Percentiles rank a stretch among this genome's conserved stretches.
These are phyloP conservation scores for Aethes cnicana DNA, from an alignment of 2,888 invertebrate genomes.

Conservation along the genomic window DNA sequence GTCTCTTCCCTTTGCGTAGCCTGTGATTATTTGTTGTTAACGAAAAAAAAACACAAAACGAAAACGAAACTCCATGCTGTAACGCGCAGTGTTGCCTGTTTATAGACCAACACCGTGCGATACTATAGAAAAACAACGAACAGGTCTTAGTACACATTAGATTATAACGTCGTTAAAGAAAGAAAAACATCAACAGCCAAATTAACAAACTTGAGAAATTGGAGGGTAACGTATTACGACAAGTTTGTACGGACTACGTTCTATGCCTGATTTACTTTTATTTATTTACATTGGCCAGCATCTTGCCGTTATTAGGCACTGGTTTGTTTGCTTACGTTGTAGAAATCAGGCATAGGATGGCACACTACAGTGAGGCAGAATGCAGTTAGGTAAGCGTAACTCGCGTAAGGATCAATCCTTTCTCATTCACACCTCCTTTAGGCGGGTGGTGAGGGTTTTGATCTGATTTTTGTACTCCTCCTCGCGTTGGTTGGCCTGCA, in stretches of 20 bases:
- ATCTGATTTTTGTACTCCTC: conserved; percentile 99
- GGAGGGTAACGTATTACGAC: conserved; percentile 52
- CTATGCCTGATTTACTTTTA: conserved; percentile 58
- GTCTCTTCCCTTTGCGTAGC: conserved; percentile 98
- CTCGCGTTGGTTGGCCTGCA: conserved; percentile 98
- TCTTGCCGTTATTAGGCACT: too few species aligned
- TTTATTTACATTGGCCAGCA: too few species aligned
- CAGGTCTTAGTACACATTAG: conserved; percentile 35
- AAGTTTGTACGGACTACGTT: conserved; percentile 54
- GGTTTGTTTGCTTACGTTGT: too few species aligned
- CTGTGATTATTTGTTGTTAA: conserved; percentile 84
- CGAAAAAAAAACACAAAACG: conserved; percentile 70
- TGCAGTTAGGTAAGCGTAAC: conserved; percentile 77
- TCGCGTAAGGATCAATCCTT: conserved; percentile 60
- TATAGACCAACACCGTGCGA: conserved; percentile 49
- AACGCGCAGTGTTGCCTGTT: conserved; percentile 44
- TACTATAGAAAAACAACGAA: conserved; percentile 42
- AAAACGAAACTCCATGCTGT: conserved; percentile 69
- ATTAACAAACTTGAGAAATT: conserved; percentile 45
- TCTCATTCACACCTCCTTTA: conserved; percentile 95
- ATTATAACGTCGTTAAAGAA: conserved; percentile 50
- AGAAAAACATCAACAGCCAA: conserved; percentile 59
- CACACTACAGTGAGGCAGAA: conserved; percentile 59
- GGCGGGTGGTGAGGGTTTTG: conserved; percentile 98
- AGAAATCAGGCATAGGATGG: conserved; percentile 51